Conservation (phyloP, 1,140 invertebrate genomes). For the Lasioglossum albipes region DNA sequence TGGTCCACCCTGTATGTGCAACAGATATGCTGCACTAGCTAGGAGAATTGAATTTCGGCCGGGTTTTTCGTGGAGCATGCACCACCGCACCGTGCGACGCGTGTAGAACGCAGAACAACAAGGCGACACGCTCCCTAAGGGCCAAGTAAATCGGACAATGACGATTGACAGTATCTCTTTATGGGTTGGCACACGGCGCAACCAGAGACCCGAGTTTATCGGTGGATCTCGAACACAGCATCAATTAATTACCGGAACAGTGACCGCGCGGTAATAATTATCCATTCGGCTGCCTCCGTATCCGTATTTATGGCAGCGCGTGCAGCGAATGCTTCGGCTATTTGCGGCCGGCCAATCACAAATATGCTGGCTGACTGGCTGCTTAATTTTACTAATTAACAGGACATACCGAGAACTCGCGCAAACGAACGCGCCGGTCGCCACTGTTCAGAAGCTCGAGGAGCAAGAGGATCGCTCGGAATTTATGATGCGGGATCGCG, state of each 20-base stretch:
- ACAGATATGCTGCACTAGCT: too few relatives aligned
- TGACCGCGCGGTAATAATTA: conserved; percentile 66
- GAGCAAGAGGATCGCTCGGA: too few relatives aligned
- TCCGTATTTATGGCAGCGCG: conserved; percentile 54
- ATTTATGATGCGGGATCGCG: too few relatives aligned
- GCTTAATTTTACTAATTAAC: conserved; percentile 61
- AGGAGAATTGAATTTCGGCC: too few relatives aligned
- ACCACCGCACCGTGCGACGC: neutral
- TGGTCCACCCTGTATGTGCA: too few relatives aligned
- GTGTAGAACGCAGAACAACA: neutral
- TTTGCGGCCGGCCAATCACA: conserved; percentile 58
- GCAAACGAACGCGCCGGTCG: conserved; percentile 14
- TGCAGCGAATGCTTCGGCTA: conserved; percentile 45
- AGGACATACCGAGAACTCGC: conserved; percentile 45
- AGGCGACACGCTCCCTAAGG: neutral
- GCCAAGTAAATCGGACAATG: neutral
- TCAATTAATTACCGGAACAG: conserved; percentile 64
- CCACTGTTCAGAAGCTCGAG: too few relatives aligned
- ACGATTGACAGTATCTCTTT: conserved; percentile 33
- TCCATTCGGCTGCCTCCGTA: conserved; percentile 60
- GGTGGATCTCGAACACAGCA: conserved; percentile 25
- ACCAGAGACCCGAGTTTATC: conserved; percentile 6
- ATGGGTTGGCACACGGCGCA: neutral
- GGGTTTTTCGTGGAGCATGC: too few relatives aligned
- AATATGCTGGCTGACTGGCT: conserved; percentile 39